A percentile compares a stretch with the other conserved stretches of the same genome.
These are phyloP conservation scores for Cynopterus brachyotis DNA, from an alignment of 2,113 vertebrate species.

Conservation along the genomic window DNA sequence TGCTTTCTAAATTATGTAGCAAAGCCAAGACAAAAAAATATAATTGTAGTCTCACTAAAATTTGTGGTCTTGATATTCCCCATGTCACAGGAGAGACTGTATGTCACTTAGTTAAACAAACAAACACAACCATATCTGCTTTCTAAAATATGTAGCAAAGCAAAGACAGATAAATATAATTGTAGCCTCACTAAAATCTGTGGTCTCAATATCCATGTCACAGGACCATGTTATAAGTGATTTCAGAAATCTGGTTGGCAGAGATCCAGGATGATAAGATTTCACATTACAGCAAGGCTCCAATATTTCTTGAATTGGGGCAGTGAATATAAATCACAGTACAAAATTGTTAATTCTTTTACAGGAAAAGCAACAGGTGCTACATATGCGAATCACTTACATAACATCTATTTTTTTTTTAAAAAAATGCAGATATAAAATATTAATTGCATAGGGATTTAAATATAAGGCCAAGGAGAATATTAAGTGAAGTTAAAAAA, in stretches of 20 bases:
- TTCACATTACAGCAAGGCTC: slow-evolving; percentile 64
- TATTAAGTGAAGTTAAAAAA: slow-evolving; percentile 81
- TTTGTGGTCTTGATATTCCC: not conserved
- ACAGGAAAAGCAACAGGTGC: slow-evolving; percentile 81
- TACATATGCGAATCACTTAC: slow-evolving; percentile 81
- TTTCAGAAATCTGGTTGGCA: not conserved
- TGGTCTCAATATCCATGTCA: not conserved
- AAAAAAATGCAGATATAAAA: slow-evolving; percentile 83
- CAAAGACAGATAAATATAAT: slow-evolving; percentile 65
- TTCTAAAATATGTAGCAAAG: slow-evolving; percentile 74
- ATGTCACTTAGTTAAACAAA: slow-evolving; percentile 63
- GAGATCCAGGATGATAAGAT: not conserved
- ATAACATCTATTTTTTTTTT: slow-evolving; percentile 78
- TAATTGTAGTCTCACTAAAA: slow-evolving; percentile 28
- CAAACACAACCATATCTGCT: slow-evolving; percentile 65
- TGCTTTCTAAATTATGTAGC: slow-evolving; percentile 69
- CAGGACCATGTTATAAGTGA: not conserved
- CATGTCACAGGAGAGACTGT: not conserved
- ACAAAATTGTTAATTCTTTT: slow-evolving; percentile 83
- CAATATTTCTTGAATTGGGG: slow-evolving; percentile 71
- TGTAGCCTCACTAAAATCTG: slow-evolving; percentile 28
- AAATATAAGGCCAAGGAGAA: slow-evolving; percentile 90
- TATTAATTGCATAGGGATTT: slow-evolving; percentile 89
- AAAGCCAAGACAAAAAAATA: slow-evolving; percentile 75
- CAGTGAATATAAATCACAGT: slow-evolving; percentile 84